Evolutionary conservation across 2,113 vertebrate species (phyloP).

Genomic region (Varanus salvator): DNA sequence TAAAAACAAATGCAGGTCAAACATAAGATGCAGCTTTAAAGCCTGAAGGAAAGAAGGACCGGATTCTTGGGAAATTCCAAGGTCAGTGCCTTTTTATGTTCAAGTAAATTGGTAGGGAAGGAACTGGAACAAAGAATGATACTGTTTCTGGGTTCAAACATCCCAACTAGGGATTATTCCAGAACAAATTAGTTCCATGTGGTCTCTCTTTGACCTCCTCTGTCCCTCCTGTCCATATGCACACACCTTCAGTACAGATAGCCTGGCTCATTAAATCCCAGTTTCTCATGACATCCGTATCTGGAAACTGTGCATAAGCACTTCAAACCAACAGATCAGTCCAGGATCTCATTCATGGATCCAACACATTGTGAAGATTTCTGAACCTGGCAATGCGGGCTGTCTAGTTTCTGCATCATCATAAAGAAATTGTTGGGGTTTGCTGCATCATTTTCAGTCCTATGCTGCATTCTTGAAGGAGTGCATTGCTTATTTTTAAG

Average conservation of each 20-base stretch:
- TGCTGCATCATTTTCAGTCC: not conserved
- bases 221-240: not conserved
- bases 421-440: not conserved
- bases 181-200: not conserved
- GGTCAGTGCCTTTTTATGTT: not conserved
- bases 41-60: not conserved
- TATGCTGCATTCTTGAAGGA: not conserved
- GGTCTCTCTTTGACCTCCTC: not conserved
- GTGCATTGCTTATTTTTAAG: constrained; percentile 38
- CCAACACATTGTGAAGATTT: not conserved
- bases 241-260: not conserved
- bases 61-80: not conserved
- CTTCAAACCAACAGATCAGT: not conserved
- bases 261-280: not conserved
- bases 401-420: not conserved
- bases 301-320: not conserved
- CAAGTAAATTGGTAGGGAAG: not conserved
- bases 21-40: not conserved
- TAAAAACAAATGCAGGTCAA: not conserved
- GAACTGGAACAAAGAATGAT: not conserved
- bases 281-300: not conserved
- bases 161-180: not conserved
- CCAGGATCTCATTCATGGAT: not conserved
- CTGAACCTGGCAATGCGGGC: not conserved
- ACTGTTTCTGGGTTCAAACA: not conserved